phyloP scores from a whole-genome alignment of 2,113 vertebrate species.

The Ancistrus triradiatus region DNA sequence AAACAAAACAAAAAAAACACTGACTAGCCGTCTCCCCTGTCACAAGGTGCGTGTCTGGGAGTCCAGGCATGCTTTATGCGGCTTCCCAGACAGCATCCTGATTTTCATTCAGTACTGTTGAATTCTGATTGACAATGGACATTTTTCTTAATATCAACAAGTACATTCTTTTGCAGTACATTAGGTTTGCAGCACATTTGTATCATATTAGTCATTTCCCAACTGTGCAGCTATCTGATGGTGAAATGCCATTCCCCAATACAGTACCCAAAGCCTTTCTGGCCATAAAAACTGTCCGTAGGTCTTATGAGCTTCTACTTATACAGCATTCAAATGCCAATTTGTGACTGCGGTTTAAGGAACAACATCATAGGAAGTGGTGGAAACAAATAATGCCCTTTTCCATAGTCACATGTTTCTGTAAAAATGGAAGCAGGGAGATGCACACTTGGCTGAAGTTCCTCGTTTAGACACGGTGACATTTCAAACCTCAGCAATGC shows the following conservation, averaged over 20 bases:
- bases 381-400: slow-evolving; percentile 41
- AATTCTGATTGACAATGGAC: too few species aligned
- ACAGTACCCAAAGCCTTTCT: too few species aligned
- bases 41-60: slow-evolving; percentile 40
- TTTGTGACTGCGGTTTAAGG: background rate
- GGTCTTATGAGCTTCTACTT: too few species aligned
- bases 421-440: slow-evolving; percentile 63
- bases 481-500: background rate
- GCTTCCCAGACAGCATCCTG: background rate
- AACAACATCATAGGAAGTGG: background rate
- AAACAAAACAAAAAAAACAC: slow-evolving; percentile 38
- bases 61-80: background rate
- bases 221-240: too few species aligned
- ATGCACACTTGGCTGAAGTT: slow-evolving; percentile 69
- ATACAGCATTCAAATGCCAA: too few species aligned
- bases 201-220: too few species aligned
- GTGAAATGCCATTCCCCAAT: too few species aligned
- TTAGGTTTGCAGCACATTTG: too few species aligned
- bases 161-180: too few species aligned
- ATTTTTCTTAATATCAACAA: too few species aligned
- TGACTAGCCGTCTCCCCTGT: slow-evolving; percentile 41
- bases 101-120: too few species aligned
- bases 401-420: slow-evolving; percentile 59
- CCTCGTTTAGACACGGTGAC: slow-evolving; percentile 35
- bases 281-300: too few species aligned